Evolutionary conservation across 2,888 invertebrate genomes (phyloP).

Genomic region (Tolmerus cingulatus): DNA sequence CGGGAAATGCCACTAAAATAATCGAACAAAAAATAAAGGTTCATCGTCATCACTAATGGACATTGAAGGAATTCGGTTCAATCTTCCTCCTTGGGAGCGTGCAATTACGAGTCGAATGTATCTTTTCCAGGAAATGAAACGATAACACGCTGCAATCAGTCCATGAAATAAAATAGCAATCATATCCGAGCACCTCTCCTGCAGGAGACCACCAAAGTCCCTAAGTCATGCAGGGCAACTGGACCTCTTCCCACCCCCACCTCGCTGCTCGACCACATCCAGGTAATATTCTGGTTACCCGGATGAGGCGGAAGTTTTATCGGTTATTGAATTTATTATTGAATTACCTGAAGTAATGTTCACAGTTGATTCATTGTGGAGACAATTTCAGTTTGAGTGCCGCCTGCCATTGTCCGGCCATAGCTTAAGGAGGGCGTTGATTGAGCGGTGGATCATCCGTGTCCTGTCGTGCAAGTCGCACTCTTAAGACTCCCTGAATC

Average conservation of each 20-base stretch:
- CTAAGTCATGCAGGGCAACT: not conserved
- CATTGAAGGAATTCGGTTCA: not conserved
- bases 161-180: conserved; percentile 8
- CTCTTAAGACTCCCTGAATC: not conserved
- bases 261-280: not conserved
- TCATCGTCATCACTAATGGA: not conserved
- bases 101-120: not conserved
- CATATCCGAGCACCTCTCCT: not conserved
- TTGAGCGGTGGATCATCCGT: not conserved
- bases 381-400: conserved; percentile 43
- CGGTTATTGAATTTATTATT: conserved; percentile 48
- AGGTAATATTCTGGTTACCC: not conserved
- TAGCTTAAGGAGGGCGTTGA: not conserved
- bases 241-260: not conserved
- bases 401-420: not conserved
- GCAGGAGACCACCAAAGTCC: not conserved
- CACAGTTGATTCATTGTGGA: conserved; percentile 47
- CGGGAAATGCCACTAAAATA: not conserved
- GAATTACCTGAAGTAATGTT: conserved; percentile 46
- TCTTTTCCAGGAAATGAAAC: conserved; percentile 4
- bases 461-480: not conserved
- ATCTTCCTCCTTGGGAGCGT: not conserved
- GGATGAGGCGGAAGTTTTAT: conserved; percentile 34
- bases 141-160: conserved; percentile 8
- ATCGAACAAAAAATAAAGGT: not conserved